Conservation (phyloP, 2,113 vertebrate genomes). For the Pollachius pollachius region DNA sequence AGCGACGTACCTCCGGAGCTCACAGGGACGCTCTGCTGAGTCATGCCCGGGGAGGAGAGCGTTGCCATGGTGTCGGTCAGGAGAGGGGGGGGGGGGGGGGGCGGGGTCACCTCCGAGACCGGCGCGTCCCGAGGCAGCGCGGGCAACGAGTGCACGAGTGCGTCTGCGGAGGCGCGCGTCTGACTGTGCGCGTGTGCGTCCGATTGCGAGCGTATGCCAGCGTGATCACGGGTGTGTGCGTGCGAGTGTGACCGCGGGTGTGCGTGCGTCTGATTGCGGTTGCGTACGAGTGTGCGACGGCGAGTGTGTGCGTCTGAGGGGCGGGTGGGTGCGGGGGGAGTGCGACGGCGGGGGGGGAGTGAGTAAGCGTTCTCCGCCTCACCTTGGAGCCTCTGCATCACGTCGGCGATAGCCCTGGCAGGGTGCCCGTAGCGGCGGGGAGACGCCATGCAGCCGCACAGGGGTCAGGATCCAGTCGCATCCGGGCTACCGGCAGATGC, state of each 20-base stretch:
- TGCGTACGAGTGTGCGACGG: too few species aligned
- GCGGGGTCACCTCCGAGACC: slow-evolving; percentile 66
- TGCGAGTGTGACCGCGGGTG: too few species aligned
- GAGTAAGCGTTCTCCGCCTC: slow-evolving; percentile 69
- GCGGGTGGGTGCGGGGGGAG: too few species aligned
- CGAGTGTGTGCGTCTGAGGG: too few species aligned
- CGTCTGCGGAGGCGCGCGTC: too few species aligned
- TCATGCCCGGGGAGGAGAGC: slow-evolving; percentile 43
- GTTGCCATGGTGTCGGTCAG: too few species aligned
- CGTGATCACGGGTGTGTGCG: too few species aligned
- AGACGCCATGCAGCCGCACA: slow-evolving; percentile 79
- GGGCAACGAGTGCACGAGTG: too few species aligned
- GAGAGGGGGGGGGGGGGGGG: not conserved
- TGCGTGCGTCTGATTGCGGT: too few species aligned
- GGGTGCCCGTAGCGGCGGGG: slow-evolving; percentile 73
- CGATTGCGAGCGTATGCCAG: too few species aligned
- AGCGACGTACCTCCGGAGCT: slow-evolving; percentile 16
- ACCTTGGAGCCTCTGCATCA: slow-evolving; percentile 98
- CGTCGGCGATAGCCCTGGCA: slow-evolving; percentile 84
- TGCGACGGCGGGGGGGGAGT: slow-evolving; percentile 13
- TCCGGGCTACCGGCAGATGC: slow-evolving; percentile 13
- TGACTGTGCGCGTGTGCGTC: not conserved
- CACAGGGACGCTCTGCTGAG: slow-evolving; percentile 49
- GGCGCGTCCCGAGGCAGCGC: slow-evolving; percentile 43
- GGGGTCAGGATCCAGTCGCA: slow-evolving; percentile 15